These are phyloP conservation scores for Anguilla rostrata DNA, from an alignment of 2,113 vertebrate species.

Conservation along the genomic window DNA sequence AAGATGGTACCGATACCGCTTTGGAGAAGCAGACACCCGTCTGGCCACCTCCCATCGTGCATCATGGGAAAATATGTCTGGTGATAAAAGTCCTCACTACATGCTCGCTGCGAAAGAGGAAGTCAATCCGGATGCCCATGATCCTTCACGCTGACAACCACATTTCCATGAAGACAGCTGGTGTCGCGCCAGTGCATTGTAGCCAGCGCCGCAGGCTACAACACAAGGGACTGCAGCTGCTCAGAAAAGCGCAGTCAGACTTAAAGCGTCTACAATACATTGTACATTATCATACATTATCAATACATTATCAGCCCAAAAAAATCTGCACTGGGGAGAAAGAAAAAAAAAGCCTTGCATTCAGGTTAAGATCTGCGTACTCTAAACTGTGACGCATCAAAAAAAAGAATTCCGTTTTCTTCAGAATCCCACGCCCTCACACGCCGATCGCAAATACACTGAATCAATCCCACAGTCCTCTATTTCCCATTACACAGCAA, in stretches of 20 bases:
- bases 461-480: background rate
- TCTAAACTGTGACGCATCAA: no score
- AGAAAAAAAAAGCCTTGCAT: no score
- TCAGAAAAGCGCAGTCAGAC: background rate
- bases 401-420: no score
- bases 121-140: constrained; percentile 23
- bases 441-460: background rate
- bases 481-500: background rate
- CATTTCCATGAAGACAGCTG: constrained; percentile 22
- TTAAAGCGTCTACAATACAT: background rate
- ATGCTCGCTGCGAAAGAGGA: constrained; percentile 37
- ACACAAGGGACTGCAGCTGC: background rate
- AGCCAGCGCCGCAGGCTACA: constrained; percentile 9
- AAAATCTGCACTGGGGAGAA: background rate
- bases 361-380: no score
- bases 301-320: background rate
- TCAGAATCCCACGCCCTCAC: no score
- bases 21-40: background rate
- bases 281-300: background rate
- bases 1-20: background rate
- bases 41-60: background rate
- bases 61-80: constrained; percentile 8
- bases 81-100: constrained; percentile 20
- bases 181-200: background rate
- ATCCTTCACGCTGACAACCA: constrained; percentile 8